Evolutionary conservation across 2,888 invertebrate genomes (phyloP), one percentile per base, ranked within the genome.

Genomic region (Agrotis clavis): DNA sequence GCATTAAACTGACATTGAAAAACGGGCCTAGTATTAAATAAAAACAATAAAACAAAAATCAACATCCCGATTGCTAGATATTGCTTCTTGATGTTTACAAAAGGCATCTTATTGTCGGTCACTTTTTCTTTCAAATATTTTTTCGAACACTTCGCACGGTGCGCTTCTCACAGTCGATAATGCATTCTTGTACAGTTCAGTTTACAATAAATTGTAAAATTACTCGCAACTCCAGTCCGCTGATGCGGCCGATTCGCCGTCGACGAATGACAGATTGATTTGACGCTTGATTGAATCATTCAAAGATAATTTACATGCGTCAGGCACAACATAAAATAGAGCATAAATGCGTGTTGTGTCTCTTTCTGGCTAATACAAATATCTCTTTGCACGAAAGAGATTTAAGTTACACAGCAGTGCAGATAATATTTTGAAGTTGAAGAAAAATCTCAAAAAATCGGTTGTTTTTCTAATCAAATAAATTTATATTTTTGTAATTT

Each of bases 11-110:
- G 96, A 78, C 96, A 96, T 90, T 95, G 96, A 81, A 95, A 92
- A 54, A 92, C 93, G 50, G 96, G 96, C 81, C 90, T 93, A 75
- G 89, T 94, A 84, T 95, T 95, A 83, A 96, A 94, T 83, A 96
- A 90, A 92, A 96, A 96, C 84, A 96, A 89, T 75, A 92, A 87
- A 68, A 96, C 91, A 87, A 95, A 96, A 87, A 96, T 79, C 86
- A 96, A 92, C 94, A 96, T 95, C 82, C 92, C 96, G 86, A 96
- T 75, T 71, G 92, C 94, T 89, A 96, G 84, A 86, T 96, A 96
- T 91, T 96, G 96, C 91, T 96, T 96, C 83, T 96, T 96, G 74
- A 95, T 92, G 84, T 92, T 94, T 81, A 94, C 90, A 92, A 96
- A 95, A 92, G 92, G 92, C 96, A 95, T 95, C 87, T 90, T 95